phyloP scores from a whole-genome alignment of 2,113 vertebrate species.

The Cochlearius cochlearius region DNA sequence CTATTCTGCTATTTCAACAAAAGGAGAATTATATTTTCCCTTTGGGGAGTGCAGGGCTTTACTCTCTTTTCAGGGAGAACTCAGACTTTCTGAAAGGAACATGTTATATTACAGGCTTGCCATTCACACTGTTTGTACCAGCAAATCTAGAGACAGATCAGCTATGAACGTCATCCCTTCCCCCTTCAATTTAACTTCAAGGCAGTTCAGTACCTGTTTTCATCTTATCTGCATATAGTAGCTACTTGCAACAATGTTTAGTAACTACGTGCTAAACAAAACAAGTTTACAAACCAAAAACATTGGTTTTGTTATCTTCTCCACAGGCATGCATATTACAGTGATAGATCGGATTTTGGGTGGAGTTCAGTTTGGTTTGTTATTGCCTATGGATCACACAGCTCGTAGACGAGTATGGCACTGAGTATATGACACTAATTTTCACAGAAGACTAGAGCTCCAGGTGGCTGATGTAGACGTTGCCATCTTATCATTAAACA shows the following conservation, averaged over 20 bases:
- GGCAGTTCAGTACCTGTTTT: neutral
- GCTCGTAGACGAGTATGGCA: neutral
- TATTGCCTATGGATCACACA: neutral
- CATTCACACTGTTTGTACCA: neutral
- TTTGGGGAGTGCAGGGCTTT: neutral
- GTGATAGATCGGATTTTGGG: neutral
- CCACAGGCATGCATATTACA: neutral
- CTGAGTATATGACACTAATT: neutral
- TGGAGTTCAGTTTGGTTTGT: neutral
- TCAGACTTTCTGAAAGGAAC: neutral
- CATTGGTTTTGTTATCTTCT: neutral
- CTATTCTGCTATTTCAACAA: neutral
- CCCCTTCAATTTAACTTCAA: neutral
- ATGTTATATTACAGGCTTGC: neutral
- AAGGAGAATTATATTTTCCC: neutral
- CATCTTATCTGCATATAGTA: neutral
- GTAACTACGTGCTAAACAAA: neutral
- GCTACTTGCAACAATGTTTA: neutral
- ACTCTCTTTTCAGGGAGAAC: neutral
- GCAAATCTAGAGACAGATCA: neutral
- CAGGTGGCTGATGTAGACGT: fast-evolving
- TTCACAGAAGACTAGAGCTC: neutral
- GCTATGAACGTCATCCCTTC: neutral
- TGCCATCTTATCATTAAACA: neutral
- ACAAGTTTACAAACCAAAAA: neutral